Evolutionary conservation across 2,797 vertebrate genomes (phyloP).

Genomic region (Phataginus tricuspis): DNA sequence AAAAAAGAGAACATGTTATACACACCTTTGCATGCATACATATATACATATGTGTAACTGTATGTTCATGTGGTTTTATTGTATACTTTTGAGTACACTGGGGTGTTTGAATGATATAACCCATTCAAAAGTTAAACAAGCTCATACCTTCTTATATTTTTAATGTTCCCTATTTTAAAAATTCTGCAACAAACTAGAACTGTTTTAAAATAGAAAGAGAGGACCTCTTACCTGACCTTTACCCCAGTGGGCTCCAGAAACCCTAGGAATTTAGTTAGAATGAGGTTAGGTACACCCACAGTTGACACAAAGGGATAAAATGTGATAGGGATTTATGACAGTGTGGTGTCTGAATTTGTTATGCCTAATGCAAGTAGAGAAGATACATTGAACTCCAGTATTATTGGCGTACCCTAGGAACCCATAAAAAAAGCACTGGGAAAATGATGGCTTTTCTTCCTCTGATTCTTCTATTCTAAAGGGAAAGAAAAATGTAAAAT

Average conservation of each 20-base stretch:
- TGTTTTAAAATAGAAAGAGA: conserved; percentile 40
- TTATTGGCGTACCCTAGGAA: not conserved
- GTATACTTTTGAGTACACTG: not conserved
- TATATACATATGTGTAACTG: not conserved
- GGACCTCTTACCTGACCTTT: not conserved
- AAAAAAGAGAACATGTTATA: not conserved
- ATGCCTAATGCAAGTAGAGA: not conserved
- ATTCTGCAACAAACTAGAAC: not conserved
- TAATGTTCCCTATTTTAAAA: not conserved
- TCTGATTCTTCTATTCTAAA: not conserved
- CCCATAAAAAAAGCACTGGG: not conserved
- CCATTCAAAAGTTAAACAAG: not conserved
- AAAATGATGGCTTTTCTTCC: not conserved
- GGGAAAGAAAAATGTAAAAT: not conserved
- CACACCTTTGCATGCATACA: not conserved
- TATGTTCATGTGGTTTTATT: not conserved
- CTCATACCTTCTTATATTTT: not conserved
- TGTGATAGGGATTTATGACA: not conserved
- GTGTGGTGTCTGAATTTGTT: not conserved
- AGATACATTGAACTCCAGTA: not conserved
- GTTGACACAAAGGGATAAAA: not conserved
- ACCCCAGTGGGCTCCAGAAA: not conserved
- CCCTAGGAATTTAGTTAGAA: not conserved
- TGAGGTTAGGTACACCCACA: not conserved
- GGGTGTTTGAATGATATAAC: not conserved